phyloP scores from a whole-genome alignment of 2,888 invertebrate genomes.

The Baccha elongata region DNA sequence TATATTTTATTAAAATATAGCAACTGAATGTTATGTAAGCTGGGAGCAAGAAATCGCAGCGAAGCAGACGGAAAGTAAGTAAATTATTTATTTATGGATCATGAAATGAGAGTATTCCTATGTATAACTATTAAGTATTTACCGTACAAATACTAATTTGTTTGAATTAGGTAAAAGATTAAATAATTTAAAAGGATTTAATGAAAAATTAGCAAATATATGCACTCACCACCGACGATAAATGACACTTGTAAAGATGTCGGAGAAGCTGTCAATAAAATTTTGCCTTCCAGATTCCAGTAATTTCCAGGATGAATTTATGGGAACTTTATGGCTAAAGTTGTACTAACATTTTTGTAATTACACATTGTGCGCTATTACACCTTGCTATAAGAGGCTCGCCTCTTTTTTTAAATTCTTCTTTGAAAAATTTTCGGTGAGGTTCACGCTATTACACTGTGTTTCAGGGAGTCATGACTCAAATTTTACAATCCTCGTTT shows the following conservation, averaged over 20 bases:
- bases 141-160: neutral
- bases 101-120: neutral
- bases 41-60: neutral
- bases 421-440: no score
- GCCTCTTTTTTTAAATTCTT: no score
- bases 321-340: neutral
- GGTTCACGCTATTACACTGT: no score
- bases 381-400: no score
- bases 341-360: no score
- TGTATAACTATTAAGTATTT: neutral
- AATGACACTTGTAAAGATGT: no score
- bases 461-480: no score
- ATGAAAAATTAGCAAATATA: conserved; percentile 1
- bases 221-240: conserved; percentile 56
- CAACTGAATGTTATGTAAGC: conserved; percentile 51
- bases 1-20: neutral
- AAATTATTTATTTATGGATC: no score
- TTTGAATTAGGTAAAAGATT: neutral
- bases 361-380: no score
- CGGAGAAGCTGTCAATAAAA: conserved; percentile 5
- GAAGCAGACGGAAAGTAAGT: neutral
- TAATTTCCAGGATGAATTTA: conserved; percentile 33
- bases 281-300: conserved; percentile 5
- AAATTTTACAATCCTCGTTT: no score
- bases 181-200: neutral